Base-by-base conservation (phyloP, 37 sponge, comb jelly and placozoan species). In the Chondrilla cf. caribensis region DNA sequence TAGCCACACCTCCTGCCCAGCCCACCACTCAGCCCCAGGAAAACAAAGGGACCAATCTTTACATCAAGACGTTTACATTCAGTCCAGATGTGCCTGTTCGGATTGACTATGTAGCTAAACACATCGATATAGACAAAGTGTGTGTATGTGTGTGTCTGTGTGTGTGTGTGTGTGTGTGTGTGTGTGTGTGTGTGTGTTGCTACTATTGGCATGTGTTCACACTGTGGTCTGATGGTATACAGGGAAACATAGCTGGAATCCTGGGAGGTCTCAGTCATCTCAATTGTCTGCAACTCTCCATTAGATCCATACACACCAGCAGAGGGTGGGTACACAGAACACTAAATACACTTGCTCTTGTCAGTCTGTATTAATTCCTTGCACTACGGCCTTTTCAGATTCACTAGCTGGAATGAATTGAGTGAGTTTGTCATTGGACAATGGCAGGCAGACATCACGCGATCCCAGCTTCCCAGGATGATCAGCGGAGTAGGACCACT, bases 401-500 rank as follows among this genome's bases (percentile, higher is more conserved):
- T 97, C 47, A 39, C 89, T n/a, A 92, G 93, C 29, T 97, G 92
- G 90, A 83, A 87, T 71, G 83, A 87, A 77, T 35, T 97, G 79
- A 21, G 83, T 60, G 85, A 90, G 77, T 87, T 73, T 55, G 86
- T 85, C 6, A 79, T 78, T 29, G 58, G 59, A 40, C 88, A 92
- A 83, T 94, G 95, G 95, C 28, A 82, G 18, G 64, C 57, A 11
- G 95, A 97, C 77, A 92, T 97, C 39, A 78, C 58, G 65, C 70
- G 83, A 25, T 87, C 85, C 66, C 97, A 95, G 77, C 78, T 94
- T 0, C 94, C 98, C 18, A 81, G 79, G 17, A 87, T 97, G 14
- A 71, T 97, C 41, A 88, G 94, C 35, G 93, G 96, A 60, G 94
- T 97, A 24, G 98, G 98, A 5, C 98, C 98, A 5, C 77, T 95